Percentiles rank a stretch among this genome's conserved stretches.
phyloP scores from a whole-genome alignment of 1,140 invertebrate genomes.

The Formica selysi region DNA sequence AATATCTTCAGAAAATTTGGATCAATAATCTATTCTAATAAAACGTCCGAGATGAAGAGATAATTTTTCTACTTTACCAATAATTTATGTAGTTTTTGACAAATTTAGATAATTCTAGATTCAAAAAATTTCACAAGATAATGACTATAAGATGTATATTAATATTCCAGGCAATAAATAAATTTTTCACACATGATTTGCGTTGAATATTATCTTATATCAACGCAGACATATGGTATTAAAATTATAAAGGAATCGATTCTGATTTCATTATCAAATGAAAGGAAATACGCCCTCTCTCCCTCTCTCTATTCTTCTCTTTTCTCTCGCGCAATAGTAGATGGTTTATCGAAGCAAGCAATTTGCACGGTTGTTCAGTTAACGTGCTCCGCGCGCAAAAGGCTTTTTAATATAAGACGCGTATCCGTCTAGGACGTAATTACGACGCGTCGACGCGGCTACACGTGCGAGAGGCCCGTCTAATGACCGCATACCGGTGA shows the following conservation, averaged over 20 bases:
- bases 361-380: constrained; percentile 32
- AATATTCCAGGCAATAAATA: neutral
- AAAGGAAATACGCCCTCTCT: neutral
- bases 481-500: constrained; percentile 49
- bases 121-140: neutral
- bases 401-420: constrained; percentile 58
- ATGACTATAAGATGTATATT: neutral
- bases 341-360: constrained; percentile 26
- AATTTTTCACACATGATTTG: neutral
- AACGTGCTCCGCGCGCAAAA: constrained; percentile 29
- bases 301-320: too few relatives aligned
- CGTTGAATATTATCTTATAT: neutral
- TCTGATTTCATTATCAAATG: neutral
- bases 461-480: constrained; percentile 44
- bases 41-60: neutral
- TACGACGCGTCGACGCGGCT: constrained; percentile 55
- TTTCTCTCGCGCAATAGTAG: neutral
- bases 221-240: neutral
- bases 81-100: neutral
- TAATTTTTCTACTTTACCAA: neutral
- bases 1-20: neutral
- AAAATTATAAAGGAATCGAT: neutral
- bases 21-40: neutral
- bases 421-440: constrained; percentile 52
- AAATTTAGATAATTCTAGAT: neutral